phyloP scores from a whole-genome alignment of 2,888 invertebrate species.

The Scaeva pyrastri region DNA sequence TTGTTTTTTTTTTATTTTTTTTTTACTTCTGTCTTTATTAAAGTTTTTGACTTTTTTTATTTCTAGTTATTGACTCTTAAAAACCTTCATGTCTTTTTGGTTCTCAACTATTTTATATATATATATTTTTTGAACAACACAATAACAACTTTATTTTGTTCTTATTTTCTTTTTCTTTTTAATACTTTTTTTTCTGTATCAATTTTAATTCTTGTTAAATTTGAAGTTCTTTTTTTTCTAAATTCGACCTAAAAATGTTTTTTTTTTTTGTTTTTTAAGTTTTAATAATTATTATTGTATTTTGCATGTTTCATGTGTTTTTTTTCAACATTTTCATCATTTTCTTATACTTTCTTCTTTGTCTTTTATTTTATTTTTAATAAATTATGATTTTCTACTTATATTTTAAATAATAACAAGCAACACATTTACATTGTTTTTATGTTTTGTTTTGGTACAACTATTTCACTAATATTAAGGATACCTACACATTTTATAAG shows the following conservation, averaged over 20 bases:
- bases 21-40: conserved; percentile 4
- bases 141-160: conserved; percentile 34
- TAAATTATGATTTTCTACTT: conserved; percentile 71
- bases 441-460: conserved; percentile 20
- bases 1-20: not conserved
- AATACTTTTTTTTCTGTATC: conserved; percentile 52
- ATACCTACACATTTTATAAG: not conserved
- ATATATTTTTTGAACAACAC: conserved; percentile 14
- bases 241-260: conserved; percentile 63
- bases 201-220: not conserved
- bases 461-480: conserved; percentile 27
- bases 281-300: conserved; percentile 60
- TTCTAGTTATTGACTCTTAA: conserved; percentile 22
- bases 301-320: not conserved
- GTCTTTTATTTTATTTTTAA: conserved; percentile 29
- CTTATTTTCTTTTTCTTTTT: conserved; percentile 8
- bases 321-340: conserved; percentile 18
- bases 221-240: conserved; percentile 39
- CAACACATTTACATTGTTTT: conserved; percentile 52
- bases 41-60: not conserved
- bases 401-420: conserved; percentile 43
- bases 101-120: conserved; percentile 12
- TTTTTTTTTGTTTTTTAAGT: conserved; percentile 22
- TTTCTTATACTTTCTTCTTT: conserved; percentile 9
- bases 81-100: not conserved